Percentiles rank a stretch among this genome's conserved stretches.
Conservation (phyloP, 2,113 vertebrate species). For the Bufo bufo region DNA sequence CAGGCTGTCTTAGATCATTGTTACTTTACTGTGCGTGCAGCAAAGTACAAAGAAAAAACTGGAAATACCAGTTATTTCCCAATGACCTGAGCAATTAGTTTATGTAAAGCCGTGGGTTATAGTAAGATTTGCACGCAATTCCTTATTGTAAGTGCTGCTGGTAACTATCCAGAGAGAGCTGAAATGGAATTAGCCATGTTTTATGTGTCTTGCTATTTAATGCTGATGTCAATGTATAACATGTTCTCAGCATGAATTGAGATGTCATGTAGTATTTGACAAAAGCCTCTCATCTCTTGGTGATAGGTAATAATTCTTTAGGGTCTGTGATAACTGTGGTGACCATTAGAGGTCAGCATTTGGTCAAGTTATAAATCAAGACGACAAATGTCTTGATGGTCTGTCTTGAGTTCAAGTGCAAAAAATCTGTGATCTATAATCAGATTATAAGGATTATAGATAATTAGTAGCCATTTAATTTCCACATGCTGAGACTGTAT, state of each 20-base stretch:
- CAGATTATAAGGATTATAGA: background rate
- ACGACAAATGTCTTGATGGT: background rate
- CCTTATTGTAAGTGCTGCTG: constrained; percentile 69
- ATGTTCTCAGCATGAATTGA: constrained; percentile 2
- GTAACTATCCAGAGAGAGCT: constrained; percentile 66
- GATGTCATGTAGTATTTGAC: background rate
- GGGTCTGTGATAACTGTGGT: constrained; percentile 10
- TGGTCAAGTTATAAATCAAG: constrained; percentile 17
- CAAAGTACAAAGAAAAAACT: constrained; percentile 76
- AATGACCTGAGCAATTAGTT: constrained; percentile 77
- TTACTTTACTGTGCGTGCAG: constrained; percentile 76
- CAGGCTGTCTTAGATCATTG: constrained; percentile 70
- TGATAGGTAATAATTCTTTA: background rate
- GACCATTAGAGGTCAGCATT: constrained; percentile 45
- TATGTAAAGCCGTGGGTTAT: constrained; percentile 80
- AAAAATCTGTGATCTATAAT: background rate
- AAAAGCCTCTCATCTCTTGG: background rate
- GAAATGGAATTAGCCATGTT: constrained; percentile 59
- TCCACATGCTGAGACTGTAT: background rate
- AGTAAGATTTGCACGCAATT: constrained; percentile 80
- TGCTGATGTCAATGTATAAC: background rate
- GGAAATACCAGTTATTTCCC: constrained; percentile 86
- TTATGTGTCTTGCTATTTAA: constrained; percentile 13
- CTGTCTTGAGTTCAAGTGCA: background rate
- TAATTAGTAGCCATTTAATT: background rate